Base-by-base conservation (phyloP, 1,140 invertebrate genomes). In the Matsumurasca onukii region DNA sequence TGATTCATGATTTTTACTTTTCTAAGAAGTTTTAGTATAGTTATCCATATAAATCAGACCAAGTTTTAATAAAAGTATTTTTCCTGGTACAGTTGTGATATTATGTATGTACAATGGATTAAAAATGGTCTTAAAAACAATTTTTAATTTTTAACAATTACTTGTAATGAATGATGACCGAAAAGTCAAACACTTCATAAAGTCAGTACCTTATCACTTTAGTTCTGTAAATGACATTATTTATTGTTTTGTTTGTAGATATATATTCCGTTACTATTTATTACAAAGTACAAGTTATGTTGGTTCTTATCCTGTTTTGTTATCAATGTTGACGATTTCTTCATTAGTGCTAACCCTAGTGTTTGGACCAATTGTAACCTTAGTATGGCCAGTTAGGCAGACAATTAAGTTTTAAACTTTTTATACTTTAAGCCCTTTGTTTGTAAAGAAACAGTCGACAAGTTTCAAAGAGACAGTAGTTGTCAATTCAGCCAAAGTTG, bases 401-500 rank as follows among this genome's bases (percentile, higher is more conserved):
- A 59, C 15, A 59, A 59, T 59, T 59, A 59, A 59, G 55, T 59
- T 59, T 59, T 39, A 9, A 39, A 17, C 25, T 29, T 59, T 59
- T 59, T 25, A 59, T 59, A 59, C 55, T 59, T 59, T 24, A 12
- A 5, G 30, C 22, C 24, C 55, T 27, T 27, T n/a, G 25, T 59
- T 29, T 15, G 3, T 17, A 22, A 52, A 27, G 30, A 5, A 13
- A 9, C 5, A 59, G 55, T 59, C 2, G 25, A 25, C 15, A 24
- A 59, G 55, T 25, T 13, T 27, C 15, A 39, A 9, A 39, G 34
- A 59, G 55, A 59, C 55, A 59, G 55, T 57, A 55, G 20, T 13
- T 67, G 49, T 67, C 66, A 52, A 52, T 67, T 67, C 66, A 67
- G 45, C 66, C 66, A 67, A 67, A 67, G 65, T 67, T 51, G 66